Conservation (phyloP, 2,797 vertebrate species). For the Setipinna tenuifilis region DNA sequence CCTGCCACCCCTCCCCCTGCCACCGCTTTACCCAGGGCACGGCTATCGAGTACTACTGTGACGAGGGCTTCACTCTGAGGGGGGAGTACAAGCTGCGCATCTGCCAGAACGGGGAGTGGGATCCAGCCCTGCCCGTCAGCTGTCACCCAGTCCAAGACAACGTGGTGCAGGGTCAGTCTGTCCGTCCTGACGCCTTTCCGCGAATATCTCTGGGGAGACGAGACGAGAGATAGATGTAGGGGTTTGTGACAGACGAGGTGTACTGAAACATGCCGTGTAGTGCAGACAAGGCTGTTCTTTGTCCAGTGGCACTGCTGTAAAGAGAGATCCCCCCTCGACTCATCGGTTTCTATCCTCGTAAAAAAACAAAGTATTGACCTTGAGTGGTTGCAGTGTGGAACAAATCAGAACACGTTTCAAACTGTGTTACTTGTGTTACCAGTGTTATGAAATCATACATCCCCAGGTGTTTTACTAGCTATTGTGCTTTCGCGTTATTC, state of each 20-base stretch:
- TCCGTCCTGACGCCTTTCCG: neutral
- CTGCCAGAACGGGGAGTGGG: slow-evolving; percentile 95
- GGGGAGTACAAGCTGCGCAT: slow-evolving; percentile 96
- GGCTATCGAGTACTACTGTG: slow-evolving; percentile 96
- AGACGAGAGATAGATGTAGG: neutral
- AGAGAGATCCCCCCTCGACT: neutral
- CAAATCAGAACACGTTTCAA: neutral
- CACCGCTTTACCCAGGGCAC: slow-evolving; percentile 86
- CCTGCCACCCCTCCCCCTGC: slow-evolving; percentile 93
- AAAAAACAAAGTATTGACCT: neutral
- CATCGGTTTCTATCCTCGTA: neutral
- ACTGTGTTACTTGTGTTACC: neutral
- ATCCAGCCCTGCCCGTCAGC: slow-evolving; percentile 91
- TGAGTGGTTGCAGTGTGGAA: neutral
- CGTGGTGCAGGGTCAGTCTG: slow-evolving; percentile 67
- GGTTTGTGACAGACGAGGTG: neutral
- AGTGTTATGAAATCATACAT: neutral
- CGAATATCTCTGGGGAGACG: neutral
- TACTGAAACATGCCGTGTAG: neutral
- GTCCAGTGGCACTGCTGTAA: neutral
- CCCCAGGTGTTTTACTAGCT: neutral
- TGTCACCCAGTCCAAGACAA: slow-evolving; percentile 82
- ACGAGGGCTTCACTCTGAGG: slow-evolving; percentile 92
- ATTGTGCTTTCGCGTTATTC: neutral
- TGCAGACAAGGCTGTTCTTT: neutral